Base-by-base conservation (phyloP, 2,797 vertebrate genomes). In the Catostomus latipinnis region DNA sequence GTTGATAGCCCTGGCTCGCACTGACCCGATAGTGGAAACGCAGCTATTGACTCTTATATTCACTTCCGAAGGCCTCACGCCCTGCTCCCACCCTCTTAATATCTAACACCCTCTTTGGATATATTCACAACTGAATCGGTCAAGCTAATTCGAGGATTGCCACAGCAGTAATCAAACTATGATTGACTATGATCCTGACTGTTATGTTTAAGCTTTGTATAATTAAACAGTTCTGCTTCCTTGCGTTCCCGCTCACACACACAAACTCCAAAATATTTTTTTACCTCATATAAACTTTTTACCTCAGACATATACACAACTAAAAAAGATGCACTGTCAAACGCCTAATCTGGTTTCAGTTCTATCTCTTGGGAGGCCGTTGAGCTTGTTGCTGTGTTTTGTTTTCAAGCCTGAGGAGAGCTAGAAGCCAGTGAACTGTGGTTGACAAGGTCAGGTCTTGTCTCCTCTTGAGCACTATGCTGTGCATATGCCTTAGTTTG, bases 321-420 rank as follows among this genome's bases (percentile, higher is more conserved):
- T 69, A 75, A 77, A 82, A 84, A 81, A 89, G 84, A 90, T 87
- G 86, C 78, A 83, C 84, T 84, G 82, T 88, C 85, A 89, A 82
- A 87, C 13, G 81, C 76, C 82, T 89, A 87, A 89, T 91, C 74
- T 85, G 81, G 80, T 86, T 61, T 56, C 1, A 80, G 81, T 68
- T 70, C 4, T 82, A 71, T 86, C 86, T 85, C 60, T 68, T 68
- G 86, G 86, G 87, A 89, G 84, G 78, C 81, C 83, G 82, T 84
- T 82, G 80, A 79, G 76, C 72, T 76, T 86, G 77, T 79, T 76
- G 82, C 74, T 83, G 74, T 86, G 89, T 81, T 89, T 62, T 57
- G 80, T 89, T 90, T 89, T 86, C 74, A 83, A 58, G 81, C 71
- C 54, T 6, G 83, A 86, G 83, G 81, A 86, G 83, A 87, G 84